Evolutionary conservation across 2,797 vertebrate genomes (phyloP), one percentile per base, ranked within the genome.

Genomic region (Micrastur ruficollis): DNA sequence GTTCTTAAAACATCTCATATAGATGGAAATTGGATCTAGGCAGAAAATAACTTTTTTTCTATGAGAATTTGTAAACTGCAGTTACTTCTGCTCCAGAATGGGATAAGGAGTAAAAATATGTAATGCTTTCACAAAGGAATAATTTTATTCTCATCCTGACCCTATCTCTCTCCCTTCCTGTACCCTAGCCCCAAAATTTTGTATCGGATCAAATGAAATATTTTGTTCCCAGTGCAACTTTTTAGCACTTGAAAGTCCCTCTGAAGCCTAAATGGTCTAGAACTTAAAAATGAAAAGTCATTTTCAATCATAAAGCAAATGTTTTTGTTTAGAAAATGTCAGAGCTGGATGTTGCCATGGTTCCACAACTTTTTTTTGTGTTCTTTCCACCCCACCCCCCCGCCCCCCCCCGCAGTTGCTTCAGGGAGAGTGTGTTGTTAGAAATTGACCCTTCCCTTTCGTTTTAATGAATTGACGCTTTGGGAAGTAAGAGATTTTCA

Each of bases 261-360:
- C 91, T 82, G 90, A 86, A 94, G n/a, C 63, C 75, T 59, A 89
- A 94, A 86, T 86, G 47, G 58, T 82, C 65, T 91, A 83, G 70
- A 93, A 93, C 70, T 91, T 94, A 65, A 85, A 94, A 92, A 93
- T 56, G 5, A 74, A 85, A 80, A 93, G 58, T 79, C 4, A 59
- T 94, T 95, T 93, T 86, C 81, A 58, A 59, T 90, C 81, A 89
- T 96, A 95, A 93, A 96, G 36, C 68, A 91, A 95, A 94, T 89
- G 49, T 9, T 94, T 95, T 89, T 76, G 72, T 87, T 95, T 91
- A 67, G 73, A 80, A 94, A 94, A 92, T 70, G 31, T 75, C 81
- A 91, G 61, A 91, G 27, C 27, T 78, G 61, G 49, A 82, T 85
- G 65, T 83, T 95, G 68, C 19, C 21, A 50, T 73, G 61, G 71